Evolutionary conservation across 2,888 invertebrate species (phyloP), one percentile per base, ranked within the genome.

Genomic region (Ephialtes manifestator): DNA sequence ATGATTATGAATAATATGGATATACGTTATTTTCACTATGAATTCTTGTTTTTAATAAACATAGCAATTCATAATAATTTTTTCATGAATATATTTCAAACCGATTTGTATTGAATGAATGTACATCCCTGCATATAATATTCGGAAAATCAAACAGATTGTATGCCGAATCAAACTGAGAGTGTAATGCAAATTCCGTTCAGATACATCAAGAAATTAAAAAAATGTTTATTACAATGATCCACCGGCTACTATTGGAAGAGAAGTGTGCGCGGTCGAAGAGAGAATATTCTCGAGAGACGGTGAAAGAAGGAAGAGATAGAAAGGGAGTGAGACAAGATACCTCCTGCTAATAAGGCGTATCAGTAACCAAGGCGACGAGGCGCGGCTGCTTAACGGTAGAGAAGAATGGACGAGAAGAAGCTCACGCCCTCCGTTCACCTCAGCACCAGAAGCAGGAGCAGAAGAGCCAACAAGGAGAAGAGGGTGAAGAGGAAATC

Each of bases 291-390:
- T 18, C 43, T 55, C 71, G 58, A 24, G 78, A 58, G 68, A 53
- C 39, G 28, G 43, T 13, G 13, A 51, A 18, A 18, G 39, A 48
- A 35, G 31, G 7, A n/a, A 20, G 15, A 18, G 53, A 13, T 13
- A 46, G 35, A 53, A 15, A 28, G 39, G 20, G 39, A 65, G 76
- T 68, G 65, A 72, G 78, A 83, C 65, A 74, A 81, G 67, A 71
- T 60, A 60, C 48, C 76, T 63, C 67, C 84, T 39, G 90, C 91
- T 91, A 91, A 91, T 91, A 91, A 91, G 91, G 89, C 89, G 91
- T 91, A 91, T 91, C 91, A 90, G 91, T 91, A 90, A 91, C 91
- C 91, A 91, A 90, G 91, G 91, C 90, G 89, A 91, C 91, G 90
- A 90, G 91, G 88, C 84, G 74, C 67, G 82, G 71, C 82, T 89